Conservation (phyloP, 2,888 invertebrate genomes). For the Mesorhabditis spiculigera region DNA sequence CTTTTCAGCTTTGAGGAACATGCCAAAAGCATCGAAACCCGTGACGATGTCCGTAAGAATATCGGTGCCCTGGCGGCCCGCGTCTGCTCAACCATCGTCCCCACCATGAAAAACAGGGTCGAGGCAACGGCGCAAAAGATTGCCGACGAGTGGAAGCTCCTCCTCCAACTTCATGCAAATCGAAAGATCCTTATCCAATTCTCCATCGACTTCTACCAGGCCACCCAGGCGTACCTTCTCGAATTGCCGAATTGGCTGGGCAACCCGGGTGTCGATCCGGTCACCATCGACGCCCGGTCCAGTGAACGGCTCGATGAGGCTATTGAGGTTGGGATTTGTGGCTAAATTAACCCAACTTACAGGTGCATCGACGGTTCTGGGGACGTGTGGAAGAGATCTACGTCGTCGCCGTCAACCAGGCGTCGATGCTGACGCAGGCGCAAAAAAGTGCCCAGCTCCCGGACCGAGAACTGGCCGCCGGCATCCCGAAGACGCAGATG, state of each 20-base stretch:
- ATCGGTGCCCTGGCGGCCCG: neutral
- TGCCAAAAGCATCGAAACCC: neutral
- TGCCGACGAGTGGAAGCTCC: conserved; percentile 15
- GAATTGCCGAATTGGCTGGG: conserved; percentile 35
- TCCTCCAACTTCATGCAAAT: conserved; percentile 14
- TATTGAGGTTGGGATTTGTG: too few species aligned
- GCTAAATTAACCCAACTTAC: too few species aligned
- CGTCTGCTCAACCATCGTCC: neutral
- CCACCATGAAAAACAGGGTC: neutral
- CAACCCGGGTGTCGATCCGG: conserved; percentile 42
- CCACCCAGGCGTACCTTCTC: conserved; percentile 26
- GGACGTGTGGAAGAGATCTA: conserved; percentile 27
- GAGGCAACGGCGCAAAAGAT: conserved; percentile 10
- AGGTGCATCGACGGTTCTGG: conserved; percentile 12
- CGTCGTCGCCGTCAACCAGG: conserved; percentile 23
- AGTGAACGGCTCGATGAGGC: conserved; percentile 30
- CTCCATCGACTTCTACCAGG: conserved; percentile 30
- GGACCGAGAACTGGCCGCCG: conserved; percentile 19
- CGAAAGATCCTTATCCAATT: conserved; percentile 24
- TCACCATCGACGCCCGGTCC: conserved; percentile 21
- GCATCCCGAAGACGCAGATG: conserved; percentile 13
- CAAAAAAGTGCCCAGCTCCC: conserved; percentile 21
- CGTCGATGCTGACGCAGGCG: conserved; percentile 22
- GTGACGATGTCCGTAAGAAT: neutral
- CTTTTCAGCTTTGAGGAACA: neutral